Conservation (phyloP, 1,140 invertebrate genomes). For the Cydia amplana region DNA sequence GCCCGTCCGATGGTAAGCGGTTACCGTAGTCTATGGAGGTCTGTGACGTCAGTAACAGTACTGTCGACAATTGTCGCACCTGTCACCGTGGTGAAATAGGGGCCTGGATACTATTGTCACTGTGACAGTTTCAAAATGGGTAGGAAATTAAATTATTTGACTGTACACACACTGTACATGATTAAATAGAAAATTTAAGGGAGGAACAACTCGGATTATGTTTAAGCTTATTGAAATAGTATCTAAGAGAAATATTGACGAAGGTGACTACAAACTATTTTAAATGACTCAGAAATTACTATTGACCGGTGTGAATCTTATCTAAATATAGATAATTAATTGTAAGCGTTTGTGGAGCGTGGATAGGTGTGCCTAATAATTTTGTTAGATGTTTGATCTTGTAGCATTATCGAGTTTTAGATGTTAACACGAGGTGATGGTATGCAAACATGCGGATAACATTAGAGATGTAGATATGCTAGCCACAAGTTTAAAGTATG, state of each 20-base stretch:
- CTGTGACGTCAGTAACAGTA: too few relatives aligned
- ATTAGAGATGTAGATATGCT: slow-evolving; percentile 21
- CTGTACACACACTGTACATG: background rate
- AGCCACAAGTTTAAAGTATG: slow-evolving; percentile 9
- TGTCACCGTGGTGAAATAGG: too few relatives aligned
- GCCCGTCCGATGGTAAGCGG: too few relatives aligned
- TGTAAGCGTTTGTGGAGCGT: slow-evolving; percentile 8
- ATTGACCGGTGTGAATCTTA: slow-evolving; percentile 20
- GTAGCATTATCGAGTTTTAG: slow-evolving; percentile 15
- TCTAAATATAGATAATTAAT: slow-evolving; percentile 20
- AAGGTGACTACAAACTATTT: slow-evolving; percentile 27
- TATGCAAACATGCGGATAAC: background rate
- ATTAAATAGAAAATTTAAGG: slow-evolving; percentile 20
- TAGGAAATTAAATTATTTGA: too few relatives aligned
- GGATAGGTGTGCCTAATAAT: slow-evolving; percentile 23
- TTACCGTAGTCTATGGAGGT: too few relatives aligned
- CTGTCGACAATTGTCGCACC: too few relatives aligned
- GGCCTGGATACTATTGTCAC: too few relatives aligned
- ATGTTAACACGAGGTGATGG: background rate
- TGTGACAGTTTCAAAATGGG: too few relatives aligned
- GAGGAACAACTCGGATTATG: background rate
- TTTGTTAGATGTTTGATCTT: slow-evolving; percentile 22
- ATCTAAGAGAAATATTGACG: slow-evolving; percentile 21
- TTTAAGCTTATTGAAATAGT: slow-evolving; percentile 30
- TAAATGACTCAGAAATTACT: slow-evolving; percentile 14